phyloP scores from a whole-genome alignment of 2,113 vertebrate genomes.

The Zapornia atra region DNA sequence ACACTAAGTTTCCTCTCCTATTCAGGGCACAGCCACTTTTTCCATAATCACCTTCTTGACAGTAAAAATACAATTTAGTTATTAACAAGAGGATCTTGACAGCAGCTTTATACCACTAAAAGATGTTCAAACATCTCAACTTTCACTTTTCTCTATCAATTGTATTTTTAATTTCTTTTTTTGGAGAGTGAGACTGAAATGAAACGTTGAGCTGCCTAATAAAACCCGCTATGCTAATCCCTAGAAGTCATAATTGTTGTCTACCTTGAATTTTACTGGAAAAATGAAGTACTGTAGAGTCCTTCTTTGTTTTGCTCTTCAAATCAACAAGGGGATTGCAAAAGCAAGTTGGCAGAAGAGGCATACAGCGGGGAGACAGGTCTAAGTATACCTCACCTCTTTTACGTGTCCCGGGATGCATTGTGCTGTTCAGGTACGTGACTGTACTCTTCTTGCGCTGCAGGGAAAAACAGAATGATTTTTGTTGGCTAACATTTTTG shows the following conservation, averaged over 20 bases:
- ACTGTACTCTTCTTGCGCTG: constrained; percentile 98
- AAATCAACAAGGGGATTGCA: background rate
- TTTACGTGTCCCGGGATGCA: constrained; percentile 96
- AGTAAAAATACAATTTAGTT: background rate
- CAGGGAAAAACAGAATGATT: constrained; percentile 39
- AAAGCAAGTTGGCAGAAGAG: background rate
- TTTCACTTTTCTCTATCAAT: background rate
- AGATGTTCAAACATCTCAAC: background rate
- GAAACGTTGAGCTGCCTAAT: background rate
- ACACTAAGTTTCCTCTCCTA: background rate
- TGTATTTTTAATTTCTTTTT: background rate
- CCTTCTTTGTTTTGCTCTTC: background rate
- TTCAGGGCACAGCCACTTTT: constrained; percentile 13
- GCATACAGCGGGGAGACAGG: background rate
- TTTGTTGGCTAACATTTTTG: background rate
- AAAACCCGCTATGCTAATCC: background rate
- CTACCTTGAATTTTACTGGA: background rate
- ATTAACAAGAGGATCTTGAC: constrained; percentile 17
- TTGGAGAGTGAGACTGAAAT: background rate
- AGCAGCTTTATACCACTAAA: constrained; percentile 9
- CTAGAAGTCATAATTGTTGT: background rate
- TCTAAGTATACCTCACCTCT: constrained; percentile 84
- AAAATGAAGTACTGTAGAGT: background rate
- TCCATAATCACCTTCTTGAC: background rate
- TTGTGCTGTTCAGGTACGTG: constrained; percentile 97